Conservation (phyloP, 1,140 invertebrate species). For the Hestina assimilis region DNA sequence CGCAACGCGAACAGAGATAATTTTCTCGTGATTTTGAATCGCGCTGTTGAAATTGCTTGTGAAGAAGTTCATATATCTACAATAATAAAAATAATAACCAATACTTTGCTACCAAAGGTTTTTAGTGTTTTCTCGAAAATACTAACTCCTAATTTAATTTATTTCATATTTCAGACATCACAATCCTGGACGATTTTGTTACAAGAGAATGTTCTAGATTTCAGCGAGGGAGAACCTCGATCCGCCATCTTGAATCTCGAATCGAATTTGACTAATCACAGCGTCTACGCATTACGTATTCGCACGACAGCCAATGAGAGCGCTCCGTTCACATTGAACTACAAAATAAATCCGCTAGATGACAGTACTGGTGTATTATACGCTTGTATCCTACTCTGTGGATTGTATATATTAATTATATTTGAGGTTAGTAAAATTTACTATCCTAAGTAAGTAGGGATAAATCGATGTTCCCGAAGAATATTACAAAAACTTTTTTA, state of each 20-base stretch:
- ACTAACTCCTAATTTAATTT: background rate
- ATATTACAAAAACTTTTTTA: too few relatives aligned
- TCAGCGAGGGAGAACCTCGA: conserved; percentile 36
- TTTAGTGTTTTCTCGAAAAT: background rate
- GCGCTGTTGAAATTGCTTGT: too few relatives aligned
- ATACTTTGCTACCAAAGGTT: too few relatives aligned
- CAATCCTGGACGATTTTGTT: conserved; percentile 32
- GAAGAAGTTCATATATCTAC: too few relatives aligned
- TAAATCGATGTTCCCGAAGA: background rate
- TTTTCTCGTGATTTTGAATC: too few relatives aligned
- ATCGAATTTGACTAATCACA: conserved; percentile 11
- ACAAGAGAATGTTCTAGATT: conserved; percentile 40
- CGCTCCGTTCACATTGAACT: conserved; percentile 81
- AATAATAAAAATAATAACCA: too few relatives aligned
- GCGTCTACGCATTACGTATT: conserved; percentile 35
- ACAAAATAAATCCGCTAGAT: conserved; percentile 82
- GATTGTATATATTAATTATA: conserved; percentile 90
- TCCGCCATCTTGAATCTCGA: conserved; percentile 28
- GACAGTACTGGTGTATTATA: conserved; percentile 84
- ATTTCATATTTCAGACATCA: conserved; percentile 33
- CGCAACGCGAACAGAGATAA: too few relatives aligned
- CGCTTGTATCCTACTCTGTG: conserved; percentile 84
- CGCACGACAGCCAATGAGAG: conserved; percentile 51
- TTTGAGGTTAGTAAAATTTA: conserved; percentile 84
- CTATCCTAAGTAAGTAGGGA: background rate